Percentiles rank a stretch among this genome's conserved stretches.
These are phyloP conservation scores for Oreohelix idahoensis DNA, from an alignment of 1,140 invertebrate species.

Conservation along the genomic window DNA sequence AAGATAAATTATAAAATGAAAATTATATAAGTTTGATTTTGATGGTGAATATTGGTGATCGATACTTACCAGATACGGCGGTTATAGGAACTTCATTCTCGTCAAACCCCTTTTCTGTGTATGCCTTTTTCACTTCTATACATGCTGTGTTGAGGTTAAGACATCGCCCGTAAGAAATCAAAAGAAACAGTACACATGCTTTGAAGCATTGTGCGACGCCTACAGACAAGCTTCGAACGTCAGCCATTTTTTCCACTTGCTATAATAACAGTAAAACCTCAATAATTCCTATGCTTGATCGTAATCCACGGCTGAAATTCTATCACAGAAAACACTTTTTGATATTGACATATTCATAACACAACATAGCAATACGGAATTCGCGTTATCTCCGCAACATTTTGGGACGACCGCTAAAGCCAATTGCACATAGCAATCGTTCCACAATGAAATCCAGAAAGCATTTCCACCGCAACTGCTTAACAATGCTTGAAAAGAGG, in stretches of 20 bases:
- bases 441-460: neutral
- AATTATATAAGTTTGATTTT: too few relatives aligned
- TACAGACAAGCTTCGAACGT: neutral
- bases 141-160: slow-evolving; percentile 51
- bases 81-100: slow-evolving; percentile 55
- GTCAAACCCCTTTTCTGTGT: slow-evolving; percentile 51
- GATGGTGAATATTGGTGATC: too few relatives aligned
- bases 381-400: neutral
- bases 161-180: slow-evolving; percentile 43
- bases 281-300: neutral
- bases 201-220: neutral
- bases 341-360: neutral
- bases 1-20: too few relatives aligned
- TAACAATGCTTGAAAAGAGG: neutral
- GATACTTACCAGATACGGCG: slow-evolving; percentile 52
- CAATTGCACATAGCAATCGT: neutral
- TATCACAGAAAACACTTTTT: neutral
- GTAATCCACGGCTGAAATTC: neutral
- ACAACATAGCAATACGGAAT: neutral
- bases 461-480: neutral
- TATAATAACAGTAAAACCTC: neutral
- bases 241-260: slow-evolving; percentile 36
- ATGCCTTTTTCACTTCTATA: slow-evolving; percentile 55
- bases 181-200: slow-evolving; percentile 35
- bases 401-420: neutral